Evolutionary conservation across 2,888 invertebrate genomes (phyloP), one percentile per base, ranked within the genome.

Genomic region (Scaptomyza parva): DNA sequence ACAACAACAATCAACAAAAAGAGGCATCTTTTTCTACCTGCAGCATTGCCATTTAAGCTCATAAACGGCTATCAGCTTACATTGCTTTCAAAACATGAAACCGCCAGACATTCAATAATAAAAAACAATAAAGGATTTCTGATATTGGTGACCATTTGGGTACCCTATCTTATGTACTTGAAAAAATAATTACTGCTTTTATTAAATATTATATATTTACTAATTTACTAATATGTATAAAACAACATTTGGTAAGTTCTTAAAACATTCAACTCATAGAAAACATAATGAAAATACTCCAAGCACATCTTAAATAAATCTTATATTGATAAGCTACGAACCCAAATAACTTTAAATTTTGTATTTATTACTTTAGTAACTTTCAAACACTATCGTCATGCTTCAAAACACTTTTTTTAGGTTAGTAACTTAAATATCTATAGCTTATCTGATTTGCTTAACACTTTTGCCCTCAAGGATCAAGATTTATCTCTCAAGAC

Each of bases 21-120:
- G 47, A 59, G 28, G 48, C 52, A 57, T 71, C 80, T 47, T 47
- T n/a, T 47, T 47, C 47, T 86, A 84, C 88, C 87, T 80, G 80
- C 68, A 76, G 87, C 70, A 76, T 66, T 84, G 85, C 85, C 81
- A 73, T 84, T 87, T 70, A 75, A 75, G 73, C 88, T 75, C 81
- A 87, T 82, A 82, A 82, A 81, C 67, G 75, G 71, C 88, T 85
- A 82, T 82, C 81, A 78, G 75, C 69, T 87, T 81, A 85, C 88
- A 78, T 52, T 50, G 78, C 75, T 68, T 71, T 70, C 63, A 74
- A 66, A 81, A 79, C 80, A 50, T 45, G 54, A 70, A 57, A 50
- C 55, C 60, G 62, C 26, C 71, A 67, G 50, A 70, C 67, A 60
- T 68, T 79, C 67, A 66, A 66, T 68, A 71, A 63, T 48, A 70